Conservation (phyloP, 2,113 vertebrate genomes). For the Myrmecobius fasciatus region DNA sequence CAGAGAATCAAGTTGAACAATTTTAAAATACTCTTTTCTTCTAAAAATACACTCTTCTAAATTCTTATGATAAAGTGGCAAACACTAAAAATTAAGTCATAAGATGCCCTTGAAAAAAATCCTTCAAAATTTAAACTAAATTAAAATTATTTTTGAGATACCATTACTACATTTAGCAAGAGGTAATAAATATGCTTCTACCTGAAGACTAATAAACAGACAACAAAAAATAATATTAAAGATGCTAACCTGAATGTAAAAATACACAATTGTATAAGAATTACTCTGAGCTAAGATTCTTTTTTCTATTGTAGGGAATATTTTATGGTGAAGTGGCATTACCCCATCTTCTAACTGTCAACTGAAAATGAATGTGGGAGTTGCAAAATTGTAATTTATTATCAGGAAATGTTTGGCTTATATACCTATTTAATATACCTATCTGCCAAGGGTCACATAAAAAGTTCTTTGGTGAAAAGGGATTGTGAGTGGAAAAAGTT, state of each 20-base stretch:
- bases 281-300: neutral
- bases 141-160: neutral
- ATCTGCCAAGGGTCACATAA: no score
- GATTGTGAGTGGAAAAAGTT: no score
- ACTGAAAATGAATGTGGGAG: no score
- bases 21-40: neutral
- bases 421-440: no score
- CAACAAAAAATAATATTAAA: neutral
- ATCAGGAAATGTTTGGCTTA: no score
- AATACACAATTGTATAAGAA: neutral
- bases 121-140: neutral
- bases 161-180: neutral
- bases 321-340: no score
- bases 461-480: no score
- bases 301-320: neutral
- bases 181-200: neutral
- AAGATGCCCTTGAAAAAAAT: neutral
- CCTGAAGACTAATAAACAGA: neutral
- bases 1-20: neutral
- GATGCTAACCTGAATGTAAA: neutral
- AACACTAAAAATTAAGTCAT: no score
- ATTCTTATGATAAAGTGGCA: no score
- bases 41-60: neutral
- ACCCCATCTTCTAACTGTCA: no score
- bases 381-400: no score